Evolutionary conservation across 2,113 vertebrate genomes (phyloP).

Genomic region (Genyomyrus donnyi): DNA sequence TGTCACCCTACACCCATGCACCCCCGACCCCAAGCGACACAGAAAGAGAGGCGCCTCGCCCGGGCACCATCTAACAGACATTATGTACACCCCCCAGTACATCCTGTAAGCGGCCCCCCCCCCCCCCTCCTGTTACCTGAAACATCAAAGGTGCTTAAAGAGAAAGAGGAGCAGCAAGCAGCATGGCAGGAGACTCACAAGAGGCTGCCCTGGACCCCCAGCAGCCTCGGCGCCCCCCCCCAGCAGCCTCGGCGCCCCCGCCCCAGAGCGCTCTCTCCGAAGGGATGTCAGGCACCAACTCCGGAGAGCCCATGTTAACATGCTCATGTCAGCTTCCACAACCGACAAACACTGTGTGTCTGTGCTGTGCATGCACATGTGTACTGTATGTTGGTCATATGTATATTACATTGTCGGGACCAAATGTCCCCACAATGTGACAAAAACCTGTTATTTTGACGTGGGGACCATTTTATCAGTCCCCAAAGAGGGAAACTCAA

Average conservation of each 20-base stretch:
- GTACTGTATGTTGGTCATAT: background rate
- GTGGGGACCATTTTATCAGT: background rate
- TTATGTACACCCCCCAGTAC: background rate
- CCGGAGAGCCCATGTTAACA: background rate
- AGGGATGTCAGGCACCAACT: background rate
- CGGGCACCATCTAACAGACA: background rate
- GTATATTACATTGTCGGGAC: too few relatives aligned
- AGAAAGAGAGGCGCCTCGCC: background rate
- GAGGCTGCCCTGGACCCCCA: background rate
- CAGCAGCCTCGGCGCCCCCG: background rate
- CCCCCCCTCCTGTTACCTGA: background rate
- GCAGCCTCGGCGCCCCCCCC: background rate
- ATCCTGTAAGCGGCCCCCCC: background rate
- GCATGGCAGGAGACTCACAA: background rate
- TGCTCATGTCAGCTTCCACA: background rate
- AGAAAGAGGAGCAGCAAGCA: background rate
- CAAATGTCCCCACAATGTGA: background rate
- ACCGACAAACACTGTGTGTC: background rate
- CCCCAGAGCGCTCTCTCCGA: background rate
- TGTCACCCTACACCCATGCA: constrained; percentile 54
- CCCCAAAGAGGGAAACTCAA: background rate
- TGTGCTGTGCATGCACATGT: background rate
- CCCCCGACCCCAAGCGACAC: background rate
- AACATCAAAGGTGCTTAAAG: background rate
- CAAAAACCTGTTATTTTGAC: background rate